phyloP scores from a whole-genome alignment of 2,113 vertebrate species.

The Peucedramus taeniatus region DNA sequence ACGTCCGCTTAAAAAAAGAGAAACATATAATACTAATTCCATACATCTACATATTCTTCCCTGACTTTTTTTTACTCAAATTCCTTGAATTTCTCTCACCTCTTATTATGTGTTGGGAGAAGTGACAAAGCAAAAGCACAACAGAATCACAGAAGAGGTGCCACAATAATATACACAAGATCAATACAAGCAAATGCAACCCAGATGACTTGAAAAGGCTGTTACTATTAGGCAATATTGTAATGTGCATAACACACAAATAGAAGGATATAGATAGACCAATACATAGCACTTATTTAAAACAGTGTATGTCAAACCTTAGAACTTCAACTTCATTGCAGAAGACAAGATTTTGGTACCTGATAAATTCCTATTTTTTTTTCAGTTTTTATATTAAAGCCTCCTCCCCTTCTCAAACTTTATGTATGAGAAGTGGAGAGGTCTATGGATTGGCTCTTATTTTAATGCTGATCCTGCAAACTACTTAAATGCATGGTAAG shows the following conservation, averaged over 20 bases:
- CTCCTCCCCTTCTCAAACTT: neutral
- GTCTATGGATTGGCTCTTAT: neutral
- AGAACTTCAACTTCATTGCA: neutral
- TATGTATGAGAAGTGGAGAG: neutral
- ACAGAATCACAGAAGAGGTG: neutral
- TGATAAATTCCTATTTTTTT: neutral
- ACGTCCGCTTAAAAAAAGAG: neutral
- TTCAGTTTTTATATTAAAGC: neutral
- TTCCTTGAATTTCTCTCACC: neutral
- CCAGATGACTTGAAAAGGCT: neutral
- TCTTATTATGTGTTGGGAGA: neutral
- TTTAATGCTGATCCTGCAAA: neutral
- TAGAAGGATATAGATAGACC: neutral
- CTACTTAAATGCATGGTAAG: neutral
- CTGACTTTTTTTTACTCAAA: neutral
- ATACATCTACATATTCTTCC: neutral
- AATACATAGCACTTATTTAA: neutral
- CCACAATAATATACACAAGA: neutral
- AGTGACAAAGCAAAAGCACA: neutral
- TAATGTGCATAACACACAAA: neutral
- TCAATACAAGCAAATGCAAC: conserved; percentile 9
- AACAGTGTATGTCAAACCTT: neutral
- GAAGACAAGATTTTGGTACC: neutral
- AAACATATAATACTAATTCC: neutral
- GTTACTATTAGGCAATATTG: neutral